Base-by-base conservation (phyloP, 1,140 invertebrate species). In the Bombus waltoni region DNA sequence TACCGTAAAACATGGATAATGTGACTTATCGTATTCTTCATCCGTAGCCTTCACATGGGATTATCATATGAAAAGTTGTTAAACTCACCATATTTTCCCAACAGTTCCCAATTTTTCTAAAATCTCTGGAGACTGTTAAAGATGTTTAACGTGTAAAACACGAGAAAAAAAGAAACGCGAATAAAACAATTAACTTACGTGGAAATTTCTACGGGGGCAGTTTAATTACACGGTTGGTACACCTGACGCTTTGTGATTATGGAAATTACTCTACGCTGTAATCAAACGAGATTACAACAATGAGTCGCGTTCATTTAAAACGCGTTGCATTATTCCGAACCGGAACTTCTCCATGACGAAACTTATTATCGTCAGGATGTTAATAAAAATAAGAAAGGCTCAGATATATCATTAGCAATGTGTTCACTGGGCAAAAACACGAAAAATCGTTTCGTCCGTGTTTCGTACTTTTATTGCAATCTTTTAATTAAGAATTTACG, bases 301-400 rank as follows among this genome's bases (percentile, higher is more conserved):
- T 13, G 38, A 70, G 38, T 13, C 22, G 68, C 22, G 70, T 42
- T 40, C 68, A 2, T 70, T 70, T 38, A 38, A 38, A 4, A 38
- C 35, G 25, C 68, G 68, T 71, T 40, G 25, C 70, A 9, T 72
- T 42, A 72, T 44, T 44, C 25, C 13, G 6, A 3, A 9, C 70
- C n/a, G 70, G 70, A 72, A 72, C 70, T 72, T n/a, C 28, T 42
- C 5, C 38, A 44, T n/a, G 40, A 42, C 28, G 70, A 72, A 72
- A 72, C 68, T 72, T 72, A 72, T 72, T n/a, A 42, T 72, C 70
- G 5, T n/a, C 28, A 11, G 25, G 38, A 72, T 72, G 40, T 72
- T 72, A 72, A 72, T 72, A 72, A n/a, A 44, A 44, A 42, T 42
- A 18, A 42, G 40, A 28, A 72, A 42, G 25, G 2, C 28, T 15